A percentile compares a stretch with the other conserved stretches of the same genome.
These are phyloP conservation scores for Nixonia krombeini DNA, from an alignment of 1,140 invertebrate genomes.

Conservation along the genomic window DNA sequence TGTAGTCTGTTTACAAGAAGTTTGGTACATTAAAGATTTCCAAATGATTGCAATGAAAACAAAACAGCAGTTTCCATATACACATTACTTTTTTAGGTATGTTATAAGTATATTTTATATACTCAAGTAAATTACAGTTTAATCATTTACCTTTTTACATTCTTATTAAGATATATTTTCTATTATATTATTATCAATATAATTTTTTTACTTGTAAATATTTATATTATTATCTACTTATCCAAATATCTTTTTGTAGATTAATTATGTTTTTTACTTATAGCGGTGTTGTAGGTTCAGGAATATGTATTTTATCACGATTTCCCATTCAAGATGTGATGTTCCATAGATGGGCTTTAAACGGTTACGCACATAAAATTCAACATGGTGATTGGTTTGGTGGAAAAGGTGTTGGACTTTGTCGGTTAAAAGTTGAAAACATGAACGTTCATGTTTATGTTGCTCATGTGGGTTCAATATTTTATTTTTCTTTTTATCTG, in stretches of 20 bases:
- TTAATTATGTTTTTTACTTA: conserved; percentile 50
- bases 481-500: conserved; percentile 29
- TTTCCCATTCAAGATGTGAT: conserved; percentile 90
- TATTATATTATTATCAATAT: too few species aligned
- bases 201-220: neutral
- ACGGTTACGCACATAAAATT: conserved; percentile 96
- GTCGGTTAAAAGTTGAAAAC: conserved; percentile 79
- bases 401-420: conserved; percentile 96
- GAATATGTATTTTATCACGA: conserved; percentile 91
- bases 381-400: conserved; percentile 99
- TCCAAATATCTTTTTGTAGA: conserved; percentile 11
- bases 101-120: neutral
- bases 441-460: conserved; percentile 88
- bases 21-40: conserved; percentile 88
- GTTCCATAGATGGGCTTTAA: conserved; percentile 94
- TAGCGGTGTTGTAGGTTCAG: conserved; percentile 93
- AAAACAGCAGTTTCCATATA: conserved; percentile 79
- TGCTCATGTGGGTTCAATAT: conserved; percentile 84
- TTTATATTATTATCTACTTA: conserved; percentile 13
- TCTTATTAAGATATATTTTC: neutral
- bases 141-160: conserved; percentile 8
- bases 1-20: conserved; percentile 93
- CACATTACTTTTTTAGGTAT: conserved; percentile 95
- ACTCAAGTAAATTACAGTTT: conserved; percentile 11
- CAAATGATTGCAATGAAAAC: conserved; percentile 78